These are phyloP conservation scores for Arctocebus calabarensis DNA, from an alignment of 2,797 vertebrate species.

Conservation along the genomic window DNA sequence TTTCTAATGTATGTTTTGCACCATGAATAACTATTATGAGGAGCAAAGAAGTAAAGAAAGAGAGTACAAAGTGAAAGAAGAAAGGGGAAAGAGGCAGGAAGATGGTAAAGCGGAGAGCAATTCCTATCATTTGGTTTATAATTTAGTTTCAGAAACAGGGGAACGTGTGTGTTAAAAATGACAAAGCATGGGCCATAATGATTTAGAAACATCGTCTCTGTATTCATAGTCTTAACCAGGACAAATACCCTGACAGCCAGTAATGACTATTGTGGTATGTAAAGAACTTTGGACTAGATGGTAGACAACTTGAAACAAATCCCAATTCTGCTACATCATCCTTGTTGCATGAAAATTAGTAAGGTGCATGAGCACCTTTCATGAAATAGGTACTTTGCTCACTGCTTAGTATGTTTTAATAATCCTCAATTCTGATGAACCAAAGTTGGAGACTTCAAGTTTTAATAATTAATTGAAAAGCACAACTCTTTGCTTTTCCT, in stretches of 20 bases:
- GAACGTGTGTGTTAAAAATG: neutral
- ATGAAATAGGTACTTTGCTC: neutral
- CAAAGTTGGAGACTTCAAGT: neutral
- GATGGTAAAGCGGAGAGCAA: neutral
- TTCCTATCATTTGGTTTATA: neutral
- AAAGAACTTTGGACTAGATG: neutral
- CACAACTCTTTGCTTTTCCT: neutral
- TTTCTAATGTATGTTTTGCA: neutral
- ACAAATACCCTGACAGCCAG: neutral
- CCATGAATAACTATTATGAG: neutral
- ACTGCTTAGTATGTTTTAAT: neutral
- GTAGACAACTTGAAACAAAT: neutral
- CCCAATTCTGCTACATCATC: neutral
- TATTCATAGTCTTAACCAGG: neutral
- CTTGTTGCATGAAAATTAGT: neutral
- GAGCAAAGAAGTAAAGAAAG: neutral
- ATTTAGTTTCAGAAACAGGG: neutral
- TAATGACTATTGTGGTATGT: neutral
- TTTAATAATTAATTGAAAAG: conserved; percentile 27
- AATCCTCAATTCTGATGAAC: neutral
- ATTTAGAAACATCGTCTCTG: neutral
- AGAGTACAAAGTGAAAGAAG: neutral
- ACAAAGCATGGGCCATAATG: neutral
- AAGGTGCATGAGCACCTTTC: neutral
- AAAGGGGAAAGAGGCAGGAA: neutral